Evolutionary conservation across 2,888 invertebrate genomes (phyloP).

Genomic region (Chironomus tentans): DNA sequence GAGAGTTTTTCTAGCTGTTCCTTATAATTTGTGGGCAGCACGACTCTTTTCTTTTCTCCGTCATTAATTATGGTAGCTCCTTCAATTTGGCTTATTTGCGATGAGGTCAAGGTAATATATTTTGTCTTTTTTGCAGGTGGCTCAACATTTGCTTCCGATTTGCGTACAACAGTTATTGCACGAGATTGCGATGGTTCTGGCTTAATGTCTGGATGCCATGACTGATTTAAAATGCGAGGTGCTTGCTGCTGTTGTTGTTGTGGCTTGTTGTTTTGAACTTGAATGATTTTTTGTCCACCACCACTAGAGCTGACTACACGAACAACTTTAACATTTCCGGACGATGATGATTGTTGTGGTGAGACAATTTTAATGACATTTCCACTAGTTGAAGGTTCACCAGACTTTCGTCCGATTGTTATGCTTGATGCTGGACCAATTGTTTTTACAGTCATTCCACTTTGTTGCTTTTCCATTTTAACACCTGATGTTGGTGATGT

Average conservation of each 20-base stretch:
- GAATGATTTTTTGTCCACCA: conserved; percentile 1
- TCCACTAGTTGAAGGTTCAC: background rate
- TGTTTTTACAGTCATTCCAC: background rate
- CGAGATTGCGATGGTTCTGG: background rate
- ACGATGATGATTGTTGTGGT: background rate
- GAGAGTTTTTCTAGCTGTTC: conserved; percentile 39
- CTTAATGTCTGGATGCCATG: background rate
- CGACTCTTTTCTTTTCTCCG: conserved; percentile 44
- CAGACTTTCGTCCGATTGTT: background rate
- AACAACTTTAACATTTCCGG: conserved; percentile 6
- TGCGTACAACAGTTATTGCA: background rate
- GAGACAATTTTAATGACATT: background rate
- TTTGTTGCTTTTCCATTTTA: background rate
- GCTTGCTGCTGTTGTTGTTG: background rate
- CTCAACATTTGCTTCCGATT: background rate
- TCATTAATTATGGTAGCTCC: conserved; percentile 34
- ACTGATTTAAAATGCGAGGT: conserved; percentile 13
- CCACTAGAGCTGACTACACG: background rate
- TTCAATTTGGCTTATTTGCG: conserved; percentile 39
- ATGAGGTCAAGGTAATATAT: conserved; percentile 36
- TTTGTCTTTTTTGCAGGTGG: conserved; percentile 17
- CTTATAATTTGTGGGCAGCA: conserved; percentile 50
- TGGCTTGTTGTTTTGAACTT: background rate
- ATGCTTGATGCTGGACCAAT: background rate
- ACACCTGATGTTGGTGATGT: background rate